Evolutionary conservation across 2,888 invertebrate species (phyloP), one percentile per base, ranked within the genome.

Genomic region (Drosophila conformis): DNA sequence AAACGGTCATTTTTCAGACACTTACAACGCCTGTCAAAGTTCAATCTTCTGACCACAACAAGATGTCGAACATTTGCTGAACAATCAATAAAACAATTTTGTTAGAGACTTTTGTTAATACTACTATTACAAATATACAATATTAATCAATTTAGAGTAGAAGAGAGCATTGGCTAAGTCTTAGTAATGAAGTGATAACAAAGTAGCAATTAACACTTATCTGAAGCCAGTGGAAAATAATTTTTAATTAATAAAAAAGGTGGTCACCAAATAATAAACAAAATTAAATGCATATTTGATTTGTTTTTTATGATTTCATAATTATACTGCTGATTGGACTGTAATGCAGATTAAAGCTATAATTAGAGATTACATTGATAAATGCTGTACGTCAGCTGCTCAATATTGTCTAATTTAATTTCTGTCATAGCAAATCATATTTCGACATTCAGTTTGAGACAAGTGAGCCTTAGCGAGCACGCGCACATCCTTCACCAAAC

Each of bases 1-100:
- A 42, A 35, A 64, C 40, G 13, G 51, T 64, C 35, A 18, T 18
- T 62, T 38, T 60, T n/a, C 21, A 4, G 27, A 31, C 31, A 51
- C 18, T 51, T 62, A 18, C 48, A 15, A 15, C 25, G 18, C 18
- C 48, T 38, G 62, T 49, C 49, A 38, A 38, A 62, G 62, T 33
- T 62, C 62, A 36, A 36, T 38, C 46, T 46, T 15, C 46, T 42
- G 11, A 42, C 21, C 42, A 21, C 5, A 42, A 21, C 42, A 42
- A 21, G 11, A 42, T 21, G 21, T 42, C 21, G 11, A 21, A 11
- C 21, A 21, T 21, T 42, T 42, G 40, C n/a, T 5, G 11, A 13
- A 46, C 13, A 7, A 15, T 46, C 21, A 25, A 33, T 33, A 33
- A 33, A 11, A 33, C 33, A 10, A 25, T 46, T 46, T 13, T 46